Evolutionary conservation across 2,888 invertebrate genomes (phyloP).

Genomic region (Drosophila pseudotalamancana): DNA sequence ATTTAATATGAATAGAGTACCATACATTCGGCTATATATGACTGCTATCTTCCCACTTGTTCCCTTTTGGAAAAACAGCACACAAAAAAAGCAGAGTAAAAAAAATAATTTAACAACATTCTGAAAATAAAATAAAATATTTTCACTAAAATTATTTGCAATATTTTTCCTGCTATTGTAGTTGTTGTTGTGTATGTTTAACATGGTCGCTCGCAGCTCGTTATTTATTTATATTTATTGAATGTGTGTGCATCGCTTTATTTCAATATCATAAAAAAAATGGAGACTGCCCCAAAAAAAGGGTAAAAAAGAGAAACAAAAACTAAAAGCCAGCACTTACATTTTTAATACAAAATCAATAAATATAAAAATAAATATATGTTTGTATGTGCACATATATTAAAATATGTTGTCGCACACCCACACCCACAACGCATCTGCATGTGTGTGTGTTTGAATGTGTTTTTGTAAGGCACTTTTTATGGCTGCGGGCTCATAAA

Average conservation of each 20-base stretch:
- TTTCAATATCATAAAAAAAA: constrained; percentile 73
- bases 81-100: background rate
- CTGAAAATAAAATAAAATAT: constrained; percentile 43
- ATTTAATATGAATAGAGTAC: too few species aligned
- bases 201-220: constrained; percentile 51
- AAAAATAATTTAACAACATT: constrained; percentile 9
- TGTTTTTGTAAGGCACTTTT: constrained; percentile 56
- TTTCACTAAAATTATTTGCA: constrained; percentile 63
- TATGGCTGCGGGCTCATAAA: constrained; percentile 77
- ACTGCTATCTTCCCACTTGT: too few species aligned
- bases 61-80: background rate
- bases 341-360: constrained; percentile 80
- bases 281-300: constrained; percentile 38
- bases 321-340: constrained; percentile 75
- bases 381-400: constrained; percentile 16
- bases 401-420: constrained; percentile 52
- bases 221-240: constrained; percentile 76
- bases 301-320: constrained; percentile 27
- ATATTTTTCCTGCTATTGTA: constrained; percentile 14
- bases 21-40: too few species aligned
- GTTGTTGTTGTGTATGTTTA: constrained; percentile 35
- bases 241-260: constrained; percentile 63
- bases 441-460: constrained; percentile 8
- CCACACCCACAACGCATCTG: constrained; percentile 1
- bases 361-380: constrained; percentile 70